Evolutionary conservation across 2,888 invertebrate species (phyloP), one percentile per base, ranked within the genome.

Genomic region (Perithous albicinctus): DNA sequence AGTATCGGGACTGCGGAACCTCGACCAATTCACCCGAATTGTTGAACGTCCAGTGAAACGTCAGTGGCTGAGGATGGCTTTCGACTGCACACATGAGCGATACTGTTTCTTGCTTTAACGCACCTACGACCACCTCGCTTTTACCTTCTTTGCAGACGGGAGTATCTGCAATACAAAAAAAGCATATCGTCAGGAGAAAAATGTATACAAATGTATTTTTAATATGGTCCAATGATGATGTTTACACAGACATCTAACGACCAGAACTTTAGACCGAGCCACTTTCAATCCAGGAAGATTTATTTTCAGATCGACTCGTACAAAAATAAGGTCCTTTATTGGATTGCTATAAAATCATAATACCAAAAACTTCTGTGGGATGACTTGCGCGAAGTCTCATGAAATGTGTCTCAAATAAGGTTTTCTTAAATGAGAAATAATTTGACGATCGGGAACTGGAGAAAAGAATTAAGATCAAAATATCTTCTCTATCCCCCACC

Each of bases 11-110:
- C 83, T 94, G 93, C 78, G 97, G 95, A 86, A 97, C 94, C 92
- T 97, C 96, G 66, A 96, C 96, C 93, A 97, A 96, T 90, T 97
- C 97, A 18, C 97, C 97, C 80, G 97, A 97, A 92, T 97, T 97
- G 94, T 98, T 98, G 94, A 98, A 97, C 86, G 97, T 97, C 98
- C 98, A 98, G 90, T 97, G 96, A 93, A 97, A 98, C 89, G 96
- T 95, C 88, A 96, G 95, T 77, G 96, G 95, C 7, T 97, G 95
- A n/a, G 98, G 98, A 91, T 97, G 97, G 86, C 98, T 96, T 90
- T 97, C 97, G 85, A 98, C 97, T 85, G 97, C 96, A 92, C 98
- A 98, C 91, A 96, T 95, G 85, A 97, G 93, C 75, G 96, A 95
- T 77, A 97, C 96, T n/a, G 97, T 97, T 93, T 98, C 98, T 92